These are phyloP conservation scores for Xylocopa sonorina DNA, from an alignment of 1,140 invertebrate species.

Conservation along the genomic window DNA sequence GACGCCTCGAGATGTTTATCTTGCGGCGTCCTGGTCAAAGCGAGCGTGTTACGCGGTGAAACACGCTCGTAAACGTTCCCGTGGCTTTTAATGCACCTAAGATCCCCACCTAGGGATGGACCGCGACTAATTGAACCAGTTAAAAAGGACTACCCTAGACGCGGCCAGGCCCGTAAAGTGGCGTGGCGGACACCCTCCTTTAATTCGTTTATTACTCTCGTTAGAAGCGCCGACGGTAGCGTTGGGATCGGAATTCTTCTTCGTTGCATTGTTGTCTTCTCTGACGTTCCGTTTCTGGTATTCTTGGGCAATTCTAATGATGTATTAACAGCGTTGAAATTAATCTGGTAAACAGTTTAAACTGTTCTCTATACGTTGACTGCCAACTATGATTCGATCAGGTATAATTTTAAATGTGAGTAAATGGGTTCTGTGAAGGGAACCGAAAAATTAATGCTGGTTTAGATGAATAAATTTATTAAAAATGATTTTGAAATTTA, in stretches of 20 bases:
- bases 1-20: conserved; percentile 75
- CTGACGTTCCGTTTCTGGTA: too few relatives aligned
- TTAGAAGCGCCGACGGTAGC: conserved; percentile 60
- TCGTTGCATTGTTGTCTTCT: neutral
- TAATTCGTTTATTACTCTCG: conserved; percentile 71
- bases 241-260: conserved; percentile 37
- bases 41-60: conserved; percentile 56
- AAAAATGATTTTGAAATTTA: too few relatives aligned
- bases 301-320: too few relatives aligned
- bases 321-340: too few relatives aligned
- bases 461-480: too few relatives aligned
- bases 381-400: too few relatives aligned
- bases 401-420: too few relatives aligned
- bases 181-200: conserved; percentile 53
- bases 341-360: too few relatives aligned
- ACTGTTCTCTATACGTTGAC: too few relatives aligned
- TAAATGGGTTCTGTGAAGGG: too few relatives aligned
- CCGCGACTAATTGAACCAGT: conserved; percentile 67
- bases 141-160: conserved; percentile 65
- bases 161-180: conserved; percentile 51
- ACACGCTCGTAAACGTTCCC: conserved; percentile 38
- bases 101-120: conserved; percentile 56
- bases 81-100: conserved; percentile 46
- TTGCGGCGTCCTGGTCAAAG: conserved; percentile 57
- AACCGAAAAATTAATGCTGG: too few relatives aligned